Conservation (phyloP, 2,888 invertebrate species). For the Leptinotarsa juncta region DNA sequence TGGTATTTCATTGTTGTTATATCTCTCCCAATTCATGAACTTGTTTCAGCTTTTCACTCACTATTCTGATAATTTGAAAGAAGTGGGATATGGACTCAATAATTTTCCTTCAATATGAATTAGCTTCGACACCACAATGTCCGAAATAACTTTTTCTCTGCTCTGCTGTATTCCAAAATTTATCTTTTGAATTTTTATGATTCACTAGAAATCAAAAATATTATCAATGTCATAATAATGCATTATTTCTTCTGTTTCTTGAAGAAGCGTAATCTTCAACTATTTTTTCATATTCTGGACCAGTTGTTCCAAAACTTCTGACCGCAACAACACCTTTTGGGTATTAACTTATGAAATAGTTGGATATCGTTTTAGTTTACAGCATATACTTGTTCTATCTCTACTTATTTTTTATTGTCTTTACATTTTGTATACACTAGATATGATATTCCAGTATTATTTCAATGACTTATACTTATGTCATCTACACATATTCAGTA, state of each 20-base stretch:
- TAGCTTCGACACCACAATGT: too few relatives aligned
- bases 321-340: not conserved
- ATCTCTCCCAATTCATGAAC: too few relatives aligned
- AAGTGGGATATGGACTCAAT: too few relatives aligned
- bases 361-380: constrained; percentile 27
- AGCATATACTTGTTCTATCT: constrained; percentile 34
- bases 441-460: constrained; percentile 30
- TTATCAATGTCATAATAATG: not conserved
- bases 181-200: too few relatives aligned
- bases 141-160: too few relatives aligned
- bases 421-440: constrained; percentile 28
- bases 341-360: constrained; percentile 24
- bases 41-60: too few relatives aligned
- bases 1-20: too few relatives aligned
- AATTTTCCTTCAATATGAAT: too few relatives aligned
- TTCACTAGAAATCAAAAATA: not conserved
- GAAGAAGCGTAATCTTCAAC: too few relatives aligned
- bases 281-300: not conserved
- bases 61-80: too few relatives aligned
- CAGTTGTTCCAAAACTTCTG: not conserved
- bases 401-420: constrained; percentile 29
- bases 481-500: constrained; percentile 15
- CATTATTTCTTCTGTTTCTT: too few relatives aligned
- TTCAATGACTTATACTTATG: constrained; percentile 8
- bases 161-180: too few relatives aligned